Evolutionary conservation across 2,113 vertebrate genomes (phyloP).

Genomic region (Limnothrissa miodon): DNA sequence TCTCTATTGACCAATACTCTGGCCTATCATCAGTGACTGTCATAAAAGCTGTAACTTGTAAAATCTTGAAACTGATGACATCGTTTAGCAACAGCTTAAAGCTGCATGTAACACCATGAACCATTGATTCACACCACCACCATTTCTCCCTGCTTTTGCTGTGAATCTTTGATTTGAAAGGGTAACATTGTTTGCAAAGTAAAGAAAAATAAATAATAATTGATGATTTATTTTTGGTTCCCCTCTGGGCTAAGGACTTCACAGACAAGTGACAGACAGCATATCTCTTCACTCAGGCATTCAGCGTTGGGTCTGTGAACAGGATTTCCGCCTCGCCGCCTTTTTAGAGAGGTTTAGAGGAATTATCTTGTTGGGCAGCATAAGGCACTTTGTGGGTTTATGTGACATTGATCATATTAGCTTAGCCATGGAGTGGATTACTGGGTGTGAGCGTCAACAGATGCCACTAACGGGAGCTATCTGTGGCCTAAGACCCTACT

Average conservation of each 20-base stretch:
- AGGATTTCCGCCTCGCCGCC: neutral
- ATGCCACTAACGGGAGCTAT: neutral
- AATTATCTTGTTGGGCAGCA: conserved; percentile 23
- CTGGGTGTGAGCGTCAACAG: conserved; percentile 22
- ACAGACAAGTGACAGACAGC: too few species aligned
- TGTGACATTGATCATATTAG: conserved; percentile 27
- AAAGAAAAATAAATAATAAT: neutral
- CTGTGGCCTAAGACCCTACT: neutral
- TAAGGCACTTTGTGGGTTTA: neutral
- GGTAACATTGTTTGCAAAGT: neutral
- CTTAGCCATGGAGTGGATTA: conserved; percentile 26
- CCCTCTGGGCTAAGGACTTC: neutral
- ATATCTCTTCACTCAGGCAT: too few species aligned
- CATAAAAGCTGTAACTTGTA: too few species aligned
- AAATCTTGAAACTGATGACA: too few species aligned
- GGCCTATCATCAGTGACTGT: too few species aligned
- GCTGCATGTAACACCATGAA: too few species aligned
- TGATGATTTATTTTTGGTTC: neutral
- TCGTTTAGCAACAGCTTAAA: too few species aligned
- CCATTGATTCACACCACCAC: too few species aligned
- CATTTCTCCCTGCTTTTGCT: too few species aligned
- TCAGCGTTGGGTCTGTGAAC: neutral
- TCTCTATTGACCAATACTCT: too few species aligned
- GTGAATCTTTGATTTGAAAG: too few species aligned
- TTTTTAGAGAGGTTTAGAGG: conserved; percentile 4